Percentiles rank a stretch among this genome's conserved stretches.
phyloP scores from a whole-genome alignment of 2,797 vertebrate species.

The Zalophus californianus region DNA sequence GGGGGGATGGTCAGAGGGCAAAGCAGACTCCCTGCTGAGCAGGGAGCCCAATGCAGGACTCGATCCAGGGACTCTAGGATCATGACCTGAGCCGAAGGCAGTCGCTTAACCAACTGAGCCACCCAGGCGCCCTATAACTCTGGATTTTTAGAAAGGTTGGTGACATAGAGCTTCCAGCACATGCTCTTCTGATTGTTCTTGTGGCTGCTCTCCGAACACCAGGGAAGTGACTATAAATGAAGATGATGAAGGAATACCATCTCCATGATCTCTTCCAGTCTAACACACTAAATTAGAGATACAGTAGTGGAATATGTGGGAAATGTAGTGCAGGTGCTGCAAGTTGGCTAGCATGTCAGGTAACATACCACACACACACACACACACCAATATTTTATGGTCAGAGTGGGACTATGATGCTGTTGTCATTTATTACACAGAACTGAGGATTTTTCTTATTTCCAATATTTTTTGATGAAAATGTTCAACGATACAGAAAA shows the following conservation, averaged over 20 bases:
- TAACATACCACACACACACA: background rate
- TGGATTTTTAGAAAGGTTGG: background rate
- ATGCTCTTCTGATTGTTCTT: slow-evolving; percentile 2
- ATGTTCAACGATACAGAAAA: slow-evolving; percentile 3
- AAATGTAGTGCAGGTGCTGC: background rate
- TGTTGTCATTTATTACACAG: slow-evolving; percentile 6
- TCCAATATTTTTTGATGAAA: slow-evolving; percentile 47
- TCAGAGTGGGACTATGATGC: background rate
- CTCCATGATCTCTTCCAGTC: background rate
- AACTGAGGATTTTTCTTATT: background rate
- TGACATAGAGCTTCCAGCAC: background rate
- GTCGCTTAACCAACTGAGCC: too few relatives aligned
- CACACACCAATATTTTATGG: background rate
- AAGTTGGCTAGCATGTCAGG: background rate
- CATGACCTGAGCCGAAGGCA: too few relatives aligned
- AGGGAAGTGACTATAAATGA: background rate
- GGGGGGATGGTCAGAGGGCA: too few relatives aligned
- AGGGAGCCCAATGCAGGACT: too few relatives aligned
- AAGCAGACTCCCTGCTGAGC: too few relatives aligned
- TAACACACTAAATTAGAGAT: background rate
- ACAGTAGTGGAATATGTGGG: background rate
- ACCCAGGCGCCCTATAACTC: background rate
- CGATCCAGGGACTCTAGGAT: too few relatives aligned
- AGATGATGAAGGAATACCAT: background rate
- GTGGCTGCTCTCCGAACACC: background rate